Evolutionary conservation across 2,797 vertebrate species (phyloP), one percentile per base, ranked within the genome.

Genomic region (Aplochiton taeniatus): DNA sequence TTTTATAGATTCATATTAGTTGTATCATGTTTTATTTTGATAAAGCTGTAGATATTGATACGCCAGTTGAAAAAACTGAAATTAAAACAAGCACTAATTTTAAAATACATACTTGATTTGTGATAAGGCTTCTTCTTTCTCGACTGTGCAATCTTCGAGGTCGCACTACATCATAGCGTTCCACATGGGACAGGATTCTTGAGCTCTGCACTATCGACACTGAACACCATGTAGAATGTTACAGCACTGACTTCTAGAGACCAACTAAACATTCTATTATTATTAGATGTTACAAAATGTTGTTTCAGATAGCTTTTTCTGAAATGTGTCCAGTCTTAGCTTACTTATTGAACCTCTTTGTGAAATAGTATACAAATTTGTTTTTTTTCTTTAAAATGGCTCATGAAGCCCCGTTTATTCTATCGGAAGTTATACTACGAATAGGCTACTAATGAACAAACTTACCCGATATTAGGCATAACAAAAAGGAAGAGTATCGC

Each of bases 111-210:
- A 93, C 92, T 89, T 88, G 82, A n/a, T 54, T 0, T 4, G 66
- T 61, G 67, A 43, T 67, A 48, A 88, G 68, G 31, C 85, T 86
- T 72, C 92, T 82, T 49, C 54, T 87, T 2, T 69, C 47, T 18
- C 88, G 78, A 12, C 48, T 45, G 10, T 47, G 72, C 45, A 91
- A 81, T 68, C 85, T 88, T 66, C 17, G 80, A n/a, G 93, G 94
- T 74, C 50, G 77, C 49, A 94, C 84, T 42, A 94, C 85, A 61
- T 92, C 80, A 1, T 92, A 94, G 0, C 43, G 72, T 20, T 89
- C 53, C 46, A 88, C 87, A 0, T 86, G 83, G 50, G 89, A 67
- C 76, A 92, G 58, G 17, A 63, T 11, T 0, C 43, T 16, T 0
- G 73, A 81, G 55, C 59, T 70, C 51, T 74, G 82, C 17, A 52